These are phyloP conservation scores for Brienomyrus brachyistius DNA, from an alignment of 2,113 vertebrate genomes.

Conservation along the genomic window DNA sequence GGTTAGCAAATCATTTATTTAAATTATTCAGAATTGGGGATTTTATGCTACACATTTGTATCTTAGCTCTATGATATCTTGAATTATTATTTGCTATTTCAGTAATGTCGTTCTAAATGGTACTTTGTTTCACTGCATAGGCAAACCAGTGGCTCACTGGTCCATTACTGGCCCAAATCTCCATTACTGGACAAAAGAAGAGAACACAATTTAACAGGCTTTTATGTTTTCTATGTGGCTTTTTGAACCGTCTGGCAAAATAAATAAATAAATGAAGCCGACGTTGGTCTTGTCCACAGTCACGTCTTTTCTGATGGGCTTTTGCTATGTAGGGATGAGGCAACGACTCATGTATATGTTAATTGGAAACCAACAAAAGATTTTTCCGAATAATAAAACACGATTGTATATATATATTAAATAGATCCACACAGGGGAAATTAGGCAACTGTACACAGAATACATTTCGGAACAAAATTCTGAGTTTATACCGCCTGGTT, in stretches of 20 bases:
- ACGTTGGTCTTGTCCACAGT: not conserved
- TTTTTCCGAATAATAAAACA: not conserved
- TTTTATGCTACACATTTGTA: not conserved
- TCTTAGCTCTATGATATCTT: not conserved
- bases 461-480: not conserved
- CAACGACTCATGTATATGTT: not conserved
- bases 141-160: not conserved
- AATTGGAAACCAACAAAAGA: conserved; percentile 1
- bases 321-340: not conserved
- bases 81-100: not conserved
- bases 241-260: not conserved
- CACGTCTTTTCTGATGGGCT: not conserved
- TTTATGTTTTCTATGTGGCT: not conserved
- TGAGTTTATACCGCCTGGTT: not conserved
- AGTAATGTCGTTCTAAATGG: not conserved
- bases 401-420: not conserved
- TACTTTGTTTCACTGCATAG: not conserved
- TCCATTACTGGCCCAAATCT: not conserved
- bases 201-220: not conserved
- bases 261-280: not conserved
- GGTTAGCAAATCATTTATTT: conserved; percentile 1
- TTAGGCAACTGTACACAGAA: not conserved
- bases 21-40: not conserved
- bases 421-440: not conserved
- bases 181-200: not conserved